A percentile compares a stretch with the other conserved stretches of the same genome.
Evolutionary conservation across 2,113 vertebrate species (phyloP).

Genomic region (Atherinomorus stipes): DNA sequence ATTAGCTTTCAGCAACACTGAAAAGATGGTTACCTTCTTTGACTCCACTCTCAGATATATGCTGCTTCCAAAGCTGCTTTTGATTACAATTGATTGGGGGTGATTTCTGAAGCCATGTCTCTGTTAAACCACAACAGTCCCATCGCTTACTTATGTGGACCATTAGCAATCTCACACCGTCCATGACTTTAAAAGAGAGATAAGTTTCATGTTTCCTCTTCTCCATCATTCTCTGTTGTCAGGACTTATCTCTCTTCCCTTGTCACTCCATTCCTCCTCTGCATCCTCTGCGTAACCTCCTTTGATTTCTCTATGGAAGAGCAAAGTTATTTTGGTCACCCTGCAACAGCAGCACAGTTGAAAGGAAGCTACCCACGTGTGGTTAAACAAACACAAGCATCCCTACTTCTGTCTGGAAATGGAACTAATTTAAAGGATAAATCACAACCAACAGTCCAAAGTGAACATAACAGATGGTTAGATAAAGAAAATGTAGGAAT

Average conservation of each 20-base stretch:
- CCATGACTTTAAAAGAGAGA: neutral
- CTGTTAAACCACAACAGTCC: neutral
- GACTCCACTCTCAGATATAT: neutral
- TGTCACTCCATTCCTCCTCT: neutral
- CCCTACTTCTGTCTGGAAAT: neutral
- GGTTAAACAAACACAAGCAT: neutral
- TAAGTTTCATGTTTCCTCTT: neutral
- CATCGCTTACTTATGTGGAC: neutral
- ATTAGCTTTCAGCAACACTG: neutral
- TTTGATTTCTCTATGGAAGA: neutral
- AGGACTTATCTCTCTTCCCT: neutral
- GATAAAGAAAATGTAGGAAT: too few relatives aligned
- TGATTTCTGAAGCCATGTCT: neutral
- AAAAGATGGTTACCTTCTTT: neutral
- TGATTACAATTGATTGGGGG: neutral
- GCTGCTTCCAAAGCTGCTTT: neutral
- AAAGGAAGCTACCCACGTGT: neutral
- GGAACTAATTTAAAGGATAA: neutral
- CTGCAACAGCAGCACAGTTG: neutral
- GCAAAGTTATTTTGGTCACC: neutral
- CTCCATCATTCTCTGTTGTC: neutral
- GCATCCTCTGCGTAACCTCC: slow-evolving; percentile 2
- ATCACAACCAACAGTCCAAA: too few relatives aligned
- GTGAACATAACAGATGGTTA: too few relatives aligned
- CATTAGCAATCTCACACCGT: neutral